Evolutionary conservation across 2,888 invertebrate species (phyloP), one percentile per base, ranked within the genome.

Genomic region (Dicyrtomina minuta): DNA sequence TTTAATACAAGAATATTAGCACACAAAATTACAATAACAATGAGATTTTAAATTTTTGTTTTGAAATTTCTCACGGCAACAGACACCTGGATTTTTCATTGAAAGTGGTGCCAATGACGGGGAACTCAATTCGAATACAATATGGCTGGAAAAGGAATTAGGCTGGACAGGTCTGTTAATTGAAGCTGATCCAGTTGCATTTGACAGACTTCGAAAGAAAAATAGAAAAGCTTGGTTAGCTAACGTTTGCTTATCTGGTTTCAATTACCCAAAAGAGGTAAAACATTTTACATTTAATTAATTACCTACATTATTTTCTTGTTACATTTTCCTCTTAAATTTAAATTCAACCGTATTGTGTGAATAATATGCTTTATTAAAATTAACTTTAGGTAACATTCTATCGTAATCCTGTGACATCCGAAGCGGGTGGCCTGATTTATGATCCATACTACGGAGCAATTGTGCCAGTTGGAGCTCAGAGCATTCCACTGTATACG

Each of bases 401-500:
- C 41, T 62, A 66, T 46, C 58, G 66, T 5, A 66, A 66, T 20
- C 62, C 66, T 12, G 55, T 66, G 13, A 27, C 55, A 10, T 66
- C 66, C 1, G 66, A 66, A 13, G 60, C 66, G 51, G 66, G 70
- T 41, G 70, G 70, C 15, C 62, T 70, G 39, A 66, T 70, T 10
- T 46, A 66, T 53, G 61, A 66, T 22, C 66, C 66, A 17, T 49
- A 55, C 15, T 66, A 56, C 20, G 70, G 70, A n/a, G 66, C 55
- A 15, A 65, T 60, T 15, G 55, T 65, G 26, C 65, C 65, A 8
- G 59, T 70, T 15, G 51, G 44, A 2, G 66, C 83, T 72, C 80
- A 79, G 58, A 80, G 81, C 56, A 78, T 80, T 59, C 81, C 81
- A 0, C 61, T 81, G 12, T 79, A 78, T 58, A 79, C 80, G 10